phyloP scores from a whole-genome alignment of 2,113 vertebrate species.

The Alligator mississippiensis region DNA sequence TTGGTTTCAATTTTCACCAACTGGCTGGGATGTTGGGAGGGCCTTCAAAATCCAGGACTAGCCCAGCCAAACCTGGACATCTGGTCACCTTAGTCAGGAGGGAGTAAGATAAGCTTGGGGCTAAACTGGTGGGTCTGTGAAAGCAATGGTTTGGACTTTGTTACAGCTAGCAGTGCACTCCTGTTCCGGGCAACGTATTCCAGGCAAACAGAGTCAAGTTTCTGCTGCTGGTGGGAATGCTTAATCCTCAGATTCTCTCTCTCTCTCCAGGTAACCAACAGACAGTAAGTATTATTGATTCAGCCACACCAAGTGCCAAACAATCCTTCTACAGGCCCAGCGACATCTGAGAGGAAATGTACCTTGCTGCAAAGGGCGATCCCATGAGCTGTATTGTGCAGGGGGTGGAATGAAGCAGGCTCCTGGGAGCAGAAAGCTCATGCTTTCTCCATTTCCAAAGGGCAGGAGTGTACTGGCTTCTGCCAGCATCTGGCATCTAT shows the following conservation, averaged over 20 bases:
- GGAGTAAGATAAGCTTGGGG: neutral
- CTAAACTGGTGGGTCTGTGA: neutral
- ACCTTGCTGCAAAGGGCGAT: neutral
- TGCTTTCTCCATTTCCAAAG: neutral
- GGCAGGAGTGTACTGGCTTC: neutral
- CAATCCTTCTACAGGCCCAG: neutral
- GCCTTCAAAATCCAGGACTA: too few relatives aligned
- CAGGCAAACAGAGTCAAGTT: neutral
- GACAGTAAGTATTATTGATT: neutral
- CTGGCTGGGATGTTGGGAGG: too few relatives aligned
- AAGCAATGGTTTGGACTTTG: neutral
- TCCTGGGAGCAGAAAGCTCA: fast-evolving
- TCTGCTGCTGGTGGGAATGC: neutral
- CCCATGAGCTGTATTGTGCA: neutral
- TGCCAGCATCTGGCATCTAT: neutral
- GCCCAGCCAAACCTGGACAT: neutral
- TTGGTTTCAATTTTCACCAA: too few relatives aligned
- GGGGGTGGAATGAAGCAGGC: neutral
- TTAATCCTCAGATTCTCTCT: neutral
- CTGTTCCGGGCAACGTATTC: neutral
- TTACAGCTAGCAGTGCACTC: neutral
- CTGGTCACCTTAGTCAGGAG: neutral
- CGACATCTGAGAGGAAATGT: neutral
- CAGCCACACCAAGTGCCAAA: neutral
- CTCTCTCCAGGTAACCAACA: neutral